These are phyloP conservation scores for Aix galericulata DNA, from an alignment of 2,113 vertebrate species.

Conservation along the genomic window DNA sequence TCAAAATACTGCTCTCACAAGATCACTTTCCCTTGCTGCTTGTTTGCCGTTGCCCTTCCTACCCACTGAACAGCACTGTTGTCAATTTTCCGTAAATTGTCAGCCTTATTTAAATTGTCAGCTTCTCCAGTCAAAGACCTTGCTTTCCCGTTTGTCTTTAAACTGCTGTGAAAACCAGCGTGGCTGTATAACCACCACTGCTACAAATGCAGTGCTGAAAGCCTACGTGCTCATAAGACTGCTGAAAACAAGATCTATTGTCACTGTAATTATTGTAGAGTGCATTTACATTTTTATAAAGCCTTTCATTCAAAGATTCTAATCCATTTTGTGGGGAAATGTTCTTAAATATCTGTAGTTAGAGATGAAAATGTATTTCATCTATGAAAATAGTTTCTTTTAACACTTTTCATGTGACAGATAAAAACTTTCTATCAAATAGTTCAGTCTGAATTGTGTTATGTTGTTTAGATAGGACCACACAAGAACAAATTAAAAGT, in stretches of 20 bases:
- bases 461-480: neutral
- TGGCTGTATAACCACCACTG: neutral
- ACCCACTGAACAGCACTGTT: neutral
- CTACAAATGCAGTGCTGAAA: neutral
- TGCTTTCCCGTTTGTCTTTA: neutral
- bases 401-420: neutral
- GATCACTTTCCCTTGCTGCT: neutral
- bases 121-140: neutral
- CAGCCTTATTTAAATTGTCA: conserved; percentile 21
- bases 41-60: neutral
- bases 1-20: neutral
- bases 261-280: neutral
- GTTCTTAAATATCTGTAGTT: neutral
- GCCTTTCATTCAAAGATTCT: neutral
- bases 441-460: neutral
- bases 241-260: neutral
- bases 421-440: neutral
- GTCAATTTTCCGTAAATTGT: neutral
- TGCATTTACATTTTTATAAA: neutral
- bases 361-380: neutral
- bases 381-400: neutral
- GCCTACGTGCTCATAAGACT: accelerated
- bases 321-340: neutral
- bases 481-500: neutral
- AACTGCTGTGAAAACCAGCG: neutral